These are phyloP conservation scores for Luehdorfia chinensis DNA, from an alignment of 1,140 invertebrate species.

Conservation along the genomic window DNA sequence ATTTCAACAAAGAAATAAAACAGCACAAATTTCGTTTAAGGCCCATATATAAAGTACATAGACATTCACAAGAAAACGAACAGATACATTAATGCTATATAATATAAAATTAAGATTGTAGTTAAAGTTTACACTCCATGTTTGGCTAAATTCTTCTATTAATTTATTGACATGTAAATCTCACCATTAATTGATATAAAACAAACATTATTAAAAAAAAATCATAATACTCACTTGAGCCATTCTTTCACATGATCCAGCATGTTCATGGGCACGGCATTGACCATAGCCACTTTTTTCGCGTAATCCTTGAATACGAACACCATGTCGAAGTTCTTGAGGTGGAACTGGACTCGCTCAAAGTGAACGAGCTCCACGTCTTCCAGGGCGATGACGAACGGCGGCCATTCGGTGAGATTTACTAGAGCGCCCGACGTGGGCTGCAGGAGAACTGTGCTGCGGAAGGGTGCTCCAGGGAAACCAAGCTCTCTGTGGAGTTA, in stretches of 20 bases:
- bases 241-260: conserved; percentile 99
- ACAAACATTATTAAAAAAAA: no score
- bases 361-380: conserved; percentile 99
- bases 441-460: conserved; percentile 96
- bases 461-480: conserved; percentile 98
- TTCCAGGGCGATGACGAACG: conserved; percentile 98
- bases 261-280: conserved; percentile 99
- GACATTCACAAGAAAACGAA: no score
- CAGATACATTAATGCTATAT: no score
- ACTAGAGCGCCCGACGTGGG: conserved; percentile 98
- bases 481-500: conserved; percentile 93
- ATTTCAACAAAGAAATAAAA: no score
- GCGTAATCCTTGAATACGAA: conserved; percentile 99
- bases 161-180: no score
- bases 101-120: no score
- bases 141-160: no score
- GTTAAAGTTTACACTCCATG: no score
- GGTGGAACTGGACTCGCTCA: conserved; percentile 98
- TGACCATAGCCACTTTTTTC: conserved; percentile 96
- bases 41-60: no score
- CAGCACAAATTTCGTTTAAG: no score
- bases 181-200: no score
- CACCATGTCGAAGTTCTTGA: conserved; percentile 99
- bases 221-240: conserved; percentile 87
- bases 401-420: conserved; percentile 99